These are phyloP conservation scores for Hypercompe scribonia DNA, from an alignment of 2,888 invertebrate species.

Conservation along the genomic window DNA sequence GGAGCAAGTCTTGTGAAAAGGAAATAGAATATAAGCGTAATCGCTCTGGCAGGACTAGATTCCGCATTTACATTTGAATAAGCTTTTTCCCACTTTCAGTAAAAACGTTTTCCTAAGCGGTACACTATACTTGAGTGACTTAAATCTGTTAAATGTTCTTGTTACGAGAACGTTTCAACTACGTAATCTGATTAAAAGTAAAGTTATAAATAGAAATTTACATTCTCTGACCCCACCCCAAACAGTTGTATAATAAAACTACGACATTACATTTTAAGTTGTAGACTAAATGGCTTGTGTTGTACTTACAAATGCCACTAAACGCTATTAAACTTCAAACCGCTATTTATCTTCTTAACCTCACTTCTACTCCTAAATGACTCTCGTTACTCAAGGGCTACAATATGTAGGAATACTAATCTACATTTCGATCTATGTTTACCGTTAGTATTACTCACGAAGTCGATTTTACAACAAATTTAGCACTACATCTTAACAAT, in stretches of 20 bases:
- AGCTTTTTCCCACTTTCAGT: constrained; percentile 50
- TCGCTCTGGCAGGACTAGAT: constrained; percentile 48
- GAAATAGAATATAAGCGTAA: constrained; percentile 46
- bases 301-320: constrained; percentile 17
- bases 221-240: background rate
- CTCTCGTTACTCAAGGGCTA: constrained; percentile 11
- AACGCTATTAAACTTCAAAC: constrained; percentile 13
- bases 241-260: background rate
- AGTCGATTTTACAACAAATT: background rate
- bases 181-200: background rate
- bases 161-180: background rate
- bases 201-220: background rate
- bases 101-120: constrained; percentile 45
- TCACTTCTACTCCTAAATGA: constrained; percentile 20
- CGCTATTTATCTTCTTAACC: constrained; percentile 15
- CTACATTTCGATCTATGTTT: constrained; percentile 8
- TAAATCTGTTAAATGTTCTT: background rate
- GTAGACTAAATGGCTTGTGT: constrained; percentile 1
- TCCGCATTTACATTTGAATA: constrained; percentile 52
- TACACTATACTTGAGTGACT: constrained; percentile 38
- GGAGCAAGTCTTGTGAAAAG: constrained; percentile 27
- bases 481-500: background rate
- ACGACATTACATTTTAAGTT: background rate
- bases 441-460: background rate
- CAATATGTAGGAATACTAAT: constrained; percentile 11